Evolutionary conservation across 1,140 invertebrate species (phyloP), one percentile per base, ranked within the genome.

Genomic region (Drosophila miranda): DNA sequence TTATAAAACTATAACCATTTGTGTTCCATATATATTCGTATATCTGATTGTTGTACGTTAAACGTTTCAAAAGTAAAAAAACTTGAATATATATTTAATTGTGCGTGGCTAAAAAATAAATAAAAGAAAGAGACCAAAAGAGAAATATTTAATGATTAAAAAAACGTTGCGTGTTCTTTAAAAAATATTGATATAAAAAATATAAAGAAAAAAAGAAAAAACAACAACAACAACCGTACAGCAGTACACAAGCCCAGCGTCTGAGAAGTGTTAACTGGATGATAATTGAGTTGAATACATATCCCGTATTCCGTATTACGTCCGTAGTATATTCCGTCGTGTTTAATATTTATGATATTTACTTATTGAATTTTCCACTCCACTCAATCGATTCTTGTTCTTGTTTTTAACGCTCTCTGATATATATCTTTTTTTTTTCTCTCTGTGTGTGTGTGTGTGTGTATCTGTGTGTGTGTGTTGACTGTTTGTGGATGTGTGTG

Each of bases 311-410:
- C 19, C 23, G 23, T 26, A 26, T 26, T 26, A 4, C 4, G 23
- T 26, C 23, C 23, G 30, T 30, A 3, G 30, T 30, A 3, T 77
- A 38, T 38, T 5, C 34, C 34, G 34, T 13, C 69, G 78, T 86
- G 71, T 79, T 81, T 86, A 86, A 86, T 86, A 86, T 86, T 87
- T 86, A 86, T 86, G 63, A 86, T 78, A 75, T 86, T 75, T 87
- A 59, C 77, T 78, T 81, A 86, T 74, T 74, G 81, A 81, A 86
- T 81, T 84, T 84, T 84, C 63, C 77, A 86, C 81, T 84, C 68
- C 60, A 57, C 60, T 84, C 79, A 63, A 63, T 64, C 43, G 76
- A 80, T 70, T 57, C 52, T 57, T 69, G 54, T 80, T 38, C 51
- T 70, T 84, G 67, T 84, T 73, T 64, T 84, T 82, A 78, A 78